phyloP scores from a whole-genome alignment of 2,113 vertebrate genomes.

The Vulpes vulpes region DNA sequence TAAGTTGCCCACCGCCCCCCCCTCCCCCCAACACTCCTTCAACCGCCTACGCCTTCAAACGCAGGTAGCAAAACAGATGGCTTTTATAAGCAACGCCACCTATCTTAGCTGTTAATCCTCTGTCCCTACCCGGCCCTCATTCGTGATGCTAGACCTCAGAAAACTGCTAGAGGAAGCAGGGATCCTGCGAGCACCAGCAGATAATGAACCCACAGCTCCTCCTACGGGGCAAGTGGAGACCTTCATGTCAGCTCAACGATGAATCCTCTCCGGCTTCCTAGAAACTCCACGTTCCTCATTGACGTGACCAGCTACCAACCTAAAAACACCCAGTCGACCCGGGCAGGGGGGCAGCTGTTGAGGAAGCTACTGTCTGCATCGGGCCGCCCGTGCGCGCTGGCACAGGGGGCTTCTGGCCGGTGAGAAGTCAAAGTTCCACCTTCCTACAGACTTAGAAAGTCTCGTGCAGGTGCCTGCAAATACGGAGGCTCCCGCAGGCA shows the following conservation, averaged over 20 bases:
- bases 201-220: not conserved
- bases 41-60: not conserved
- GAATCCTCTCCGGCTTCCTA: not conserved
- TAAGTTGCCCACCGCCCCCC: fast-evolving
- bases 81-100: not conserved
- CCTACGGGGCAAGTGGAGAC: not conserved
- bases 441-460: not conserved
- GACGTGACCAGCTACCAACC: not conserved
- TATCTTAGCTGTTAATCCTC: not conserved
- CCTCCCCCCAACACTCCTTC: not conserved
- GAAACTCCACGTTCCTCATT: not conserved
- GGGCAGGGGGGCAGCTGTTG: fast-evolving
- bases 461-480: not conserved
- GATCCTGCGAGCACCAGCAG: not conserved
- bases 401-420: not conserved
- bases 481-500: not conserved
- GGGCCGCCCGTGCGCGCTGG: not conserved
- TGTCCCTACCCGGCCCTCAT: not conserved
- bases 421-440: not conserved
- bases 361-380: not conserved
- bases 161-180: not conserved
- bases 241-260: not conserved
- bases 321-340: fast-evolving
- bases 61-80: not conserved
- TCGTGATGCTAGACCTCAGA: not conserved